Base-by-base conservation (phyloP, 2,888 invertebrate genomes). In the Epinotia ramella region DNA sequence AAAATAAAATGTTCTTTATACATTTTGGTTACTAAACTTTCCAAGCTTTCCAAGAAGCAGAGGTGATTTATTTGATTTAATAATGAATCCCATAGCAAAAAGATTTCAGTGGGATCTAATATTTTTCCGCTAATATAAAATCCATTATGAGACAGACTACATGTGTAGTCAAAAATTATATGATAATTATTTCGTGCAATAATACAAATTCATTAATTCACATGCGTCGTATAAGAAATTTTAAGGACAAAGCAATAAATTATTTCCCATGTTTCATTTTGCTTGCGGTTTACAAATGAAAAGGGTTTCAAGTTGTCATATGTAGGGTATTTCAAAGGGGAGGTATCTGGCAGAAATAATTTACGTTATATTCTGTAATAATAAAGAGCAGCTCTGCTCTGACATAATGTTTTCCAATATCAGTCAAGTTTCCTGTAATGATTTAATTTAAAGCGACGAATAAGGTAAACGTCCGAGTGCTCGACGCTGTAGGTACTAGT, bases 271-370 rank as follows among this genome's bases (percentile, higher is more conserved):
- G 60, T 66, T 40, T 28, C 69, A 71, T 62, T 71, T 66, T 24
- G 74, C 62, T 59, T 49, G 69, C 64, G 69, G 64, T 74, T 69
- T 6, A 18, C 64, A 64, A 74, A 69, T 69, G 69, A 74, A 74
- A 69, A 74, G 69, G 74, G 74, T 74, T 57, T 69, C 69, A 69
- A 57, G 69, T 64, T 68, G 69, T 64, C 74, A 63, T 46, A 40
- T 63, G 63, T 56, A 24, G 68, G 73, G 63, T 63, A 53, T 67
- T 40, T 67, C 57, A 73, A 69, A 44, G 46, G 63, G 63, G 28
- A 65, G 49, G 49, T 53, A 40, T 53, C 18, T 24, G 57, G 46
- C 59, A 20, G 33, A 44, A 18, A 64, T 69, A 69, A 74, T 69
- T 69, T 53, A 73, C 33, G 49, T 24, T 40, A 65, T 16, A 20